Percentiles rank a stretch among this genome's conserved stretches.
Evolutionary conservation across 2,888 invertebrate genomes (phyloP).

Genomic region (Petrophora chlorosata): DNA sequence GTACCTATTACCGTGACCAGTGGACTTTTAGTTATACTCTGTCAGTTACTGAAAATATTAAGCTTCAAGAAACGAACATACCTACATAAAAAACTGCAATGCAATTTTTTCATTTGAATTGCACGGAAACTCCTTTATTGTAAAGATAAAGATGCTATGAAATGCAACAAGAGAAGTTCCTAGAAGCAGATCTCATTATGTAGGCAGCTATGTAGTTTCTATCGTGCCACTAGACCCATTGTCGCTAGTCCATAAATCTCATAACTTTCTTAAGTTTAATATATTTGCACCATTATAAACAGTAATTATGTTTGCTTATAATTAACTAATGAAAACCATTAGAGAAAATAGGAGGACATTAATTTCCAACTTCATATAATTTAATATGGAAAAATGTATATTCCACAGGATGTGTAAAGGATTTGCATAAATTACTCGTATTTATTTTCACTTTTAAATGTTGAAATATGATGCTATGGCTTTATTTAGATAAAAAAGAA

Average conservation of each 20-base stretch:
- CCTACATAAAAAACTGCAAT: too few relatives aligned
- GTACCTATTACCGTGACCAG: too few relatives aligned
- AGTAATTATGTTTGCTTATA: constrained; percentile 42
- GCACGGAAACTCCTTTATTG: too few relatives aligned
- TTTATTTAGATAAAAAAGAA: background rate
- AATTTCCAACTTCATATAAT: constrained; percentile 26
- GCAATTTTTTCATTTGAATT: too few relatives aligned
- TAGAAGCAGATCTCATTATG: too few relatives aligned
- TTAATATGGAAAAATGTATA: background rate
- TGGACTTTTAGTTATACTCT: too few relatives aligned
- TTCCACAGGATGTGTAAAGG: background rate
- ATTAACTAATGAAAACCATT: constrained; percentile 32
- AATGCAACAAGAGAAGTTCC: too few relatives aligned
- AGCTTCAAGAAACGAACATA: too few relatives aligned
- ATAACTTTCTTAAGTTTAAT: constrained; percentile 29
- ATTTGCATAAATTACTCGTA: background rate
- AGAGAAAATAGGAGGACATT: constrained; percentile 33
- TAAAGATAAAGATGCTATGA: too few relatives aligned
- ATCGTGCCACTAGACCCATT: background rate
- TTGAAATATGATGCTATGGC: background rate
- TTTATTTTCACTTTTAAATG: too few relatives aligned
- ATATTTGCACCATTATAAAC: constrained; percentile 35
- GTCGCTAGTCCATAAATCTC: background rate
- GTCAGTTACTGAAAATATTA: too few relatives aligned
- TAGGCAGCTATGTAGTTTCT: background rate